A percentile compares a stretch with the other conserved stretches of the same genome.
These are phyloP conservation scores for Ptychochromis oligacanthus DNA, from an alignment of 2,113 vertebrate genomes.

Conservation along the genomic window DNA sequence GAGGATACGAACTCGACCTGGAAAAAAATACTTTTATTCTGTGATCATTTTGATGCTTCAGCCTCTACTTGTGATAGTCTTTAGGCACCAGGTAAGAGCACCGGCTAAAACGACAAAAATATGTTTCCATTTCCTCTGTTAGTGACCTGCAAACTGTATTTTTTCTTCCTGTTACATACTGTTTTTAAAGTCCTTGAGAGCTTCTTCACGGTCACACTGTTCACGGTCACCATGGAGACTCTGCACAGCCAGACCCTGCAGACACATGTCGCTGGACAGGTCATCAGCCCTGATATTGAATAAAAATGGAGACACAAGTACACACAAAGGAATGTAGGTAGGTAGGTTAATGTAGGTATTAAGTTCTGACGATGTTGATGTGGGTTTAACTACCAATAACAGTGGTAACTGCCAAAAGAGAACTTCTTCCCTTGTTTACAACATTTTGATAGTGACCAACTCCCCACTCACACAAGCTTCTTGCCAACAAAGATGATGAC, in stretches of 20 bases:
- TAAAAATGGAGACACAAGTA: not conserved
- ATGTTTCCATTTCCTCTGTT: not conserved
- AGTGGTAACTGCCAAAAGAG: not conserved
- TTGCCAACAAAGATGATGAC: constrained; percentile 94
- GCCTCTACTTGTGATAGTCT: no score
- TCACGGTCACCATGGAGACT: constrained; percentile 93
- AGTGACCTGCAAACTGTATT: not conserved
- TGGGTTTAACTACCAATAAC: not conserved
- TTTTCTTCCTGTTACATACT: constrained; percentile 66
- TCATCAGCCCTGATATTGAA: constrained; percentile 87
- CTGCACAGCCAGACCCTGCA: constrained; percentile 89
- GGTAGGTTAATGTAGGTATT: not conserved
- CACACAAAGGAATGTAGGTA: not conserved
- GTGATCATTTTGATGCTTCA: not conserved
- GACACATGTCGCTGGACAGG: constrained; percentile 90
- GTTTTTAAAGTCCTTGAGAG: constrained; percentile 91
- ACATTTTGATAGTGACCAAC: not conserved
- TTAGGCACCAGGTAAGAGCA: not conserved
- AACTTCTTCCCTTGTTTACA: not conserved
- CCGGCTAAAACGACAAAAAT: not conserved
- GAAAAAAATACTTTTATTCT: not conserved
- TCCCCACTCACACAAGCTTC: constrained; percentile 86
- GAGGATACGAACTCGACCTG: constrained; percentile 91
- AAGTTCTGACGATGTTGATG: not conserved
- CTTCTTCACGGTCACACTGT: constrained; percentile 91